phyloP scores from a whole-genome alignment of 2,888 invertebrate species.

The Andrena bicolor region DNA sequence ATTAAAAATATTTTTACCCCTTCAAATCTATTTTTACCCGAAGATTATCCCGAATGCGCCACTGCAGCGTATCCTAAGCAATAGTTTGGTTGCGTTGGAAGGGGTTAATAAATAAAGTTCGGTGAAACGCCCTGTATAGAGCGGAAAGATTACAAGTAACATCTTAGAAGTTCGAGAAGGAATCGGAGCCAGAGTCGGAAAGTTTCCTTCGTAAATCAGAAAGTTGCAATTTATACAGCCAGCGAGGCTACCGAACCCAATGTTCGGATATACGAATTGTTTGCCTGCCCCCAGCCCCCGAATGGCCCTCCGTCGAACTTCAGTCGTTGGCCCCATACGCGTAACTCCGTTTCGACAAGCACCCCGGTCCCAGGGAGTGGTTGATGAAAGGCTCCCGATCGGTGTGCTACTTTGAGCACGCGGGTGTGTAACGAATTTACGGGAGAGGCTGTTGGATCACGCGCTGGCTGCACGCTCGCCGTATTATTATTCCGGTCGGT shows the following conservation, averaged over 20 bases:
- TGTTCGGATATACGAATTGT: constrained; percentile 24
- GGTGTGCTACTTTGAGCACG: neutral
- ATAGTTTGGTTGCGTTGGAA: too few relatives aligned
- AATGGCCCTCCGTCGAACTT: neutral
- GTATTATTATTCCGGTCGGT: neutral
- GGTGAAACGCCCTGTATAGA: neutral
- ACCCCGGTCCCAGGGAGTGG: neutral
- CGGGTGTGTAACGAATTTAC: neutral
- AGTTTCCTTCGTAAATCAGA: constrained; percentile 22
- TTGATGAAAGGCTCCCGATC: neutral
- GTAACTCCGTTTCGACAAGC: neutral
- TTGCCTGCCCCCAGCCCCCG: neutral
- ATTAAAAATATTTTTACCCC: too few relatives aligned
- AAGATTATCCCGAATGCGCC: too few relatives aligned
- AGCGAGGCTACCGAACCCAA: neutral
- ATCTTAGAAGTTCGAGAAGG: constrained; percentile 3
- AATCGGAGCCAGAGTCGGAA: neutral
- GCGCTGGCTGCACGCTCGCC: neutral
- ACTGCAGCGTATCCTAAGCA: too few relatives aligned
- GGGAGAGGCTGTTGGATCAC: neutral
- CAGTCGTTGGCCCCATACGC: neutral
- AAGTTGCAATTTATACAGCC: constrained; percentile 13
- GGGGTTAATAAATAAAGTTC: neutral
- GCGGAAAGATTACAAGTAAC: constrained; percentile 3
- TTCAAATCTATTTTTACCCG: too few relatives aligned